phyloP scores from a whole-genome alignment of 2,888 invertebrate species.

The Panzeria rudis region DNA sequence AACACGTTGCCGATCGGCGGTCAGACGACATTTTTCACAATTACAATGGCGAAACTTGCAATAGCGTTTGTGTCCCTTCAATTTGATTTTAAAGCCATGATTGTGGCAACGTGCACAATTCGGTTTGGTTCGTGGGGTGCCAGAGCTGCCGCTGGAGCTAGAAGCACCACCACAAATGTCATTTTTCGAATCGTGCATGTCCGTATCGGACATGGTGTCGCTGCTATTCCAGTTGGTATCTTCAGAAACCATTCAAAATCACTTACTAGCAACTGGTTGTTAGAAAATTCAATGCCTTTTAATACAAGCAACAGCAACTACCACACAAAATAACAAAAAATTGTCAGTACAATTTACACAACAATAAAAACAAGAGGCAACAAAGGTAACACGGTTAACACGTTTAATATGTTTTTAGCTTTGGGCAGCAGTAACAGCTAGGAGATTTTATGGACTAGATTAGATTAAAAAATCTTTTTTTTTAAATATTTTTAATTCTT shows the following conservation, averaged over 20 bases:
- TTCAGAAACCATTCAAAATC: slow-evolving; percentile 82
- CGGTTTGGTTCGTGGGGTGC: slow-evolving; percentile 91
- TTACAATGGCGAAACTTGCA: slow-evolving; percentile 93
- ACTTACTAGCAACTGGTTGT: slow-evolving; percentile 50
- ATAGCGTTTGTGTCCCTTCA: slow-evolving; percentile 96
- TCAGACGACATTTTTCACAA: slow-evolving; percentile 94
- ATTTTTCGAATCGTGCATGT: slow-evolving; percentile 85
- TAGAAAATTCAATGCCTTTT: slow-evolving; percentile 23
- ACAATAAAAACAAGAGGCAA: not conserved
- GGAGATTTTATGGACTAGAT: slow-evolving; percentile 56
- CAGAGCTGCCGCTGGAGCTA: slow-evolving; percentile 85
- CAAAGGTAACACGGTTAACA: slow-evolving; percentile 19
- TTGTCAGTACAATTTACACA: not conserved
- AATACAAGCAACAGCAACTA: not conserved
- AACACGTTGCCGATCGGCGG: slow-evolving; percentile 93
- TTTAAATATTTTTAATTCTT: not conserved
- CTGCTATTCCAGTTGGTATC: slow-evolving; percentile 82
- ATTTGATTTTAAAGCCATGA: slow-evolving; percentile 93
- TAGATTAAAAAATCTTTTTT: slow-evolving; percentile 24
- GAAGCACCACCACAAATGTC: slow-evolving; percentile 84
- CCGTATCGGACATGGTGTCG: slow-evolving; percentile 85
- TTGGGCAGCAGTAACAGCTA: slow-evolving; percentile 5
- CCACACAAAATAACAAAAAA: not conserved
- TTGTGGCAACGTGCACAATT: slow-evolving; percentile 97
- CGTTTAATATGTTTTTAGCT: slow-evolving; percentile 37